A percentile compares a stretch with the other conserved stretches of the same genome.
phyloP scores from a whole-genome alignment of 2,113 vertebrate species.

The Amphilophus citrinellus region DNA sequence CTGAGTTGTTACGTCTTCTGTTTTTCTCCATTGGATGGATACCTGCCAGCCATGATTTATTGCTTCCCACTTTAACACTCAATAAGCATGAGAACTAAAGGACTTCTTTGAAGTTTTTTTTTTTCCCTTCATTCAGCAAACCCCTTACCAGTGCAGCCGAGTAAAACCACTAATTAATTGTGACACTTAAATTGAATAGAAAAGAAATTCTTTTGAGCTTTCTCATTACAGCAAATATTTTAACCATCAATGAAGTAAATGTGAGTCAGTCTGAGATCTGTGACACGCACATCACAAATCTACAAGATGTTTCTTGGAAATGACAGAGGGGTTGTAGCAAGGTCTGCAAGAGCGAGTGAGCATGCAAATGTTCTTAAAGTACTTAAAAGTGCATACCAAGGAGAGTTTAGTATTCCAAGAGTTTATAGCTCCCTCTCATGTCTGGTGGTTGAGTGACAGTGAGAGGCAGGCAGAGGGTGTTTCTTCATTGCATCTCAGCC shows the following conservation, averaged over 20 bases:
- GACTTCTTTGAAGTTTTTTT: constrained; percentile 63
- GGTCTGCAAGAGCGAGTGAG: constrained; percentile 29
- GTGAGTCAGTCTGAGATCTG: constrained; percentile 21
- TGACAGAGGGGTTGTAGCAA: constrained; percentile 12
- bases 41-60: constrained; percentile 66
- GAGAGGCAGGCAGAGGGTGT: constrained; percentile 82
- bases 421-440: constrained; percentile 95
- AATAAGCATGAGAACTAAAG: constrained; percentile 38
- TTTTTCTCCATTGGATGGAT: constrained; percentile 58
- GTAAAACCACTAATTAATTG: constrained; percentile 53
- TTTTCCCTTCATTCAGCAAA: constrained; percentile 42
- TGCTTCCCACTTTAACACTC: constrained; percentile 42
- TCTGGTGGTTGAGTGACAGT: constrained; percentile 85
- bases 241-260: neutral
- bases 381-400: constrained; percentile 56
- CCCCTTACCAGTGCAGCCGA: neutral
- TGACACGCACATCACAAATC: neutral
- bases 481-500: constrained; percentile 83
- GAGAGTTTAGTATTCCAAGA: constrained; percentile 73
- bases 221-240: constrained; percentile 31
- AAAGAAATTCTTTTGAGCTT: constrained; percentile 41
- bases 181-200: constrained; percentile 61
- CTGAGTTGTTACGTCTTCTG: constrained; percentile 62
- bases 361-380: constrained; percentile 56
- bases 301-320: constrained; percentile 32